A percentile compares a stretch with the other conserved stretches of the same genome.
phyloP scores from a whole-genome alignment of 2,113 vertebrate genomes.

The Lophura nycthemera region DNA sequence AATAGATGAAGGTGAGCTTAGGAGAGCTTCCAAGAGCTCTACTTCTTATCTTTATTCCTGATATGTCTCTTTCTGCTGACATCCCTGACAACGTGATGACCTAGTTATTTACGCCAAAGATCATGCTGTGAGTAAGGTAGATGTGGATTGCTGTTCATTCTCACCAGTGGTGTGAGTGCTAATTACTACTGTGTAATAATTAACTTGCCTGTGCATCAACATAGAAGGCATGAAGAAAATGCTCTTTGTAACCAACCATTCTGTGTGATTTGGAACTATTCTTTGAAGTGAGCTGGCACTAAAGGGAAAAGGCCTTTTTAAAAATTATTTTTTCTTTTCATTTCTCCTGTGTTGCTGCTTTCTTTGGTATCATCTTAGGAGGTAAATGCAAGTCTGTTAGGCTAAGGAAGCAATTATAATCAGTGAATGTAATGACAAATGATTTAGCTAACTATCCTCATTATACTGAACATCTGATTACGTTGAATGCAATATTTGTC shows the following conservation, averaged over 20 bases:
- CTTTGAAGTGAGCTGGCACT: conserved; percentile 40
- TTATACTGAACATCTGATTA: conserved; percentile 55
- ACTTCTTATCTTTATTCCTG: background rate
- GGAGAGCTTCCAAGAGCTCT: background rate
- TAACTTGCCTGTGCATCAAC: conserved; percentile 7
- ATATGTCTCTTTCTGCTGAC: background rate
- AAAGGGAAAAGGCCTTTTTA: background rate
- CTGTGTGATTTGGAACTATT: conserved; percentile 32
- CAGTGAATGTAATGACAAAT: conserved; percentile 63
- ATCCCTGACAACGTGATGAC: background rate
- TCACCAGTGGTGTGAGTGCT: background rate
- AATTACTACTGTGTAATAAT: conserved; percentile 23
- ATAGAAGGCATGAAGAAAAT: conserved; percentile 21
- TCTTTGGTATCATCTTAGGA: conserved; percentile 8
- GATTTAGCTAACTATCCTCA: conserved; percentile 55
- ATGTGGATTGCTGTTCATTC: background rate
- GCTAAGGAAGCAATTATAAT: conserved; percentile 69
- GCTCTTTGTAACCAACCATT: conserved; percentile 15
- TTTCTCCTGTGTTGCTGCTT: background rate
- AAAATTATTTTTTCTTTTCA: background rate
- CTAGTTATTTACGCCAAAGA: conserved; percentile 12
- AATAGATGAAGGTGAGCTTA: background rate
- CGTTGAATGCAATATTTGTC: background rate
- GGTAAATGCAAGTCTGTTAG: conserved; percentile 11
- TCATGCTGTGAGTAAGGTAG: conserved; percentile 2